These are phyloP conservation scores for Drosophila borealis DNA, from an alignment of 2,888 invertebrate species.

Conservation along the genomic window DNA sequence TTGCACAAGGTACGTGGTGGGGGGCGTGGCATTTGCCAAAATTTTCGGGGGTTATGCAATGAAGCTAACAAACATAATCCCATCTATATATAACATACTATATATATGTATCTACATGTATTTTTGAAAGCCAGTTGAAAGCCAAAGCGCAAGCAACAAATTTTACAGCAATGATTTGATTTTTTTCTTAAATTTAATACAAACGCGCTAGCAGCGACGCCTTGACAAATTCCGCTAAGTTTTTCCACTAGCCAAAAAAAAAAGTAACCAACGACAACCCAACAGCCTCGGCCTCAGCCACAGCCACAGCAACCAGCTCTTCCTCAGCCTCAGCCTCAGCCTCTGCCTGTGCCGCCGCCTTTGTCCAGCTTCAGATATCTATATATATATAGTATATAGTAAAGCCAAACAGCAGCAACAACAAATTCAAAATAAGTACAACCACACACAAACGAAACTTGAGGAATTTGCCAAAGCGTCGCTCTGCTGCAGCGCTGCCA, in stretches of 20 bases:
- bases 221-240: constrained; percentile 81
- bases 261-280: constrained; percentile 18
- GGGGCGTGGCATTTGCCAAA: constrained; percentile 19
- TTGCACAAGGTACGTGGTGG: constrained; percentile 69
- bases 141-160: constrained; percentile 38
- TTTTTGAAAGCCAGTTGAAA: constrained; percentile 30
- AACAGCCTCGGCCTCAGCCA: constrained; percentile 40
- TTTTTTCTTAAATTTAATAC: constrained; percentile 81
- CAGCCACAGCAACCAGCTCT: constrained; percentile 5
- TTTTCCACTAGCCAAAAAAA: constrained; percentile 50
- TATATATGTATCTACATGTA: constrained; percentile 9
- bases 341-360: constrained; percentile 20
- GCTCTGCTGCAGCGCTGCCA: constrained; percentile 69
- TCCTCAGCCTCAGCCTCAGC: constrained; percentile 22
- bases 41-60: constrained; percentile 60
- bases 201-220: constrained; percentile 76
- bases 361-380: constrained; percentile 33
- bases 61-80: constrained; percentile 2
- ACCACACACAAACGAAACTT: constrained; percentile 50
- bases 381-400: constrained; percentile 1
- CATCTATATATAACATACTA: constrained; percentile 6
- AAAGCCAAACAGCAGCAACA: constrained; percentile 31
- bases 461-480: constrained; percentile 82
- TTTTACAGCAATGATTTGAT: constrained; percentile 82
- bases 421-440: constrained; percentile 22